These are phyloP conservation scores for Colius striatus DNA, from an alignment of 2,113 vertebrate species.

Conservation along the genomic window DNA sequence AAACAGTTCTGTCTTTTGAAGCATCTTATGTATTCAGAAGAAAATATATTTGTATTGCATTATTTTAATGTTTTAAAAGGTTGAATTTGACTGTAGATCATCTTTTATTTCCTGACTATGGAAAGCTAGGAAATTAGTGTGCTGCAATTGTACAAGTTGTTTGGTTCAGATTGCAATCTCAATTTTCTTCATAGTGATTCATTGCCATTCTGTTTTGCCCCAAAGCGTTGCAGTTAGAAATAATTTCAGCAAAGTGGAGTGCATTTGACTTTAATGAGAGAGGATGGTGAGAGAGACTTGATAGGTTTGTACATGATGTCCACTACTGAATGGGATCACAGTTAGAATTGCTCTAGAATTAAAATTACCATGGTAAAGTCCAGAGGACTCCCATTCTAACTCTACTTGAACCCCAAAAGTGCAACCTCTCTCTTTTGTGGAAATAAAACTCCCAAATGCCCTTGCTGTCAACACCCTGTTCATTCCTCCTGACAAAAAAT, in stretches of 20 bases:
- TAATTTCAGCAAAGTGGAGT: background rate
- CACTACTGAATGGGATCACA: background rate
- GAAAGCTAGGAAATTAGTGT: background rate
- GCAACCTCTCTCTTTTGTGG: background rate
- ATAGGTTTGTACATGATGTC: background rate
- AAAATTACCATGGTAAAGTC: background rate
- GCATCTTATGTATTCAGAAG: background rate
- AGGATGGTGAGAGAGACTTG: background rate
- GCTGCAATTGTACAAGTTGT: background rate
- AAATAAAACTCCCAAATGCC: rapidly evolving
- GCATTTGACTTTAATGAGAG: background rate
- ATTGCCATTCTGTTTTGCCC: background rate
- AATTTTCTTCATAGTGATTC: background rate
- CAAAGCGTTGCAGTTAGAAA: background rate
- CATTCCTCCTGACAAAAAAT: background rate
- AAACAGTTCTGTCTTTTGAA: background rate
- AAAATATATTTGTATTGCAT: background rate
- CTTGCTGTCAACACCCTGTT: background rate
- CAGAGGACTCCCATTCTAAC: background rate
- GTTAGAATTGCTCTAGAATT: background rate
- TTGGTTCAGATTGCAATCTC: background rate
- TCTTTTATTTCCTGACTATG: background rate
- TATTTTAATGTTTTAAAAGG: background rate
- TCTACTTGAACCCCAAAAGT: background rate
- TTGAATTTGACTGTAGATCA: background rate